These are phyloP conservation scores for Nebria brevicollis DNA, from an alignment of 2,888 invertebrate genomes.

Conservation along the genomic window DNA sequence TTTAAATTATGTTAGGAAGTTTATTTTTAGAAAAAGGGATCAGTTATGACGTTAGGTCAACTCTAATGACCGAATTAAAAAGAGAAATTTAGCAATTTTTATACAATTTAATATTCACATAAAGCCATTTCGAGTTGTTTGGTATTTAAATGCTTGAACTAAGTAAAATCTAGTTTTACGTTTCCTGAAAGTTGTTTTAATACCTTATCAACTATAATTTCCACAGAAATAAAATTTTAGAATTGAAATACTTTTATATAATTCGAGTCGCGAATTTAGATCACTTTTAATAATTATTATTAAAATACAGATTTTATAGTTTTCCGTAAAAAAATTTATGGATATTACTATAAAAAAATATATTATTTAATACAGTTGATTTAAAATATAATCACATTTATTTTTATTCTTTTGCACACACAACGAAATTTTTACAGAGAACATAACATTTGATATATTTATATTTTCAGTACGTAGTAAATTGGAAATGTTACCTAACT, in stretches of 20 bases:
- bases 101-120: background rate
- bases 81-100: background rate
- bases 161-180: slow-evolving; percentile 12
- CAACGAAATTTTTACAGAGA: background rate
- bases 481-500: background rate
- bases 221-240: background rate
- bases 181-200: slow-evolving; percentile 20
- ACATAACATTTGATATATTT: background rate
- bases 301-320: slow-evolving; percentile 15
- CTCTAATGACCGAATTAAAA: background rate
- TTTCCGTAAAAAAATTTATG: slow-evolving; percentile 8
- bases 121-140: slow-evolving; percentile 4
- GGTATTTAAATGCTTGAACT: slow-evolving; percentile 45
- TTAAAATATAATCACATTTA: slow-evolving; percentile 1
- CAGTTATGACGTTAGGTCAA: too few relatives aligned
- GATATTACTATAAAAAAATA: slow-evolving; percentile 19
- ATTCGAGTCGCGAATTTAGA: background rate
- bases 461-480: background rate
- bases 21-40: too few relatives aligned
- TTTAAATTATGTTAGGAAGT: too few relatives aligned
- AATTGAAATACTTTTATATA: background rate
- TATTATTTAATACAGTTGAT: slow-evolving; percentile 3
- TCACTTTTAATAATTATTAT: background rate
- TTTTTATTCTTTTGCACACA: background rate
- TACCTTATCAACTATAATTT: background rate